These are phyloP conservation scores for Apantesis nais DNA, from an alignment of 2,888 invertebrate species.

Conservation along the genomic window DNA sequence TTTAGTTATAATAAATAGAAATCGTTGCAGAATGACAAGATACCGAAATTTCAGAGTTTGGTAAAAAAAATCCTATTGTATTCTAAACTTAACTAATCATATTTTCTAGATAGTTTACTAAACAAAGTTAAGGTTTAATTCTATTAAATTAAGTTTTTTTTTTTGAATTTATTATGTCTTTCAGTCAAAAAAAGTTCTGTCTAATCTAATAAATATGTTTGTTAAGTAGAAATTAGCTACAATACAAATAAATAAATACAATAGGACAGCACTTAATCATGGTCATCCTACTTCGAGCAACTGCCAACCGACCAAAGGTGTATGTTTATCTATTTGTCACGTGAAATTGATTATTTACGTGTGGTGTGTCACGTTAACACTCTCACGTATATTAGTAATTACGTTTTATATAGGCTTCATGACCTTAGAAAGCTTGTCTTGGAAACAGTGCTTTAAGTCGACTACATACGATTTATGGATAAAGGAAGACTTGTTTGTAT, in stretches of 20 bases:
- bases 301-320: constrained; percentile 30
- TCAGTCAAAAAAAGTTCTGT: too few relatives aligned
- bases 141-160: too few relatives aligned
- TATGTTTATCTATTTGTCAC: constrained; percentile 33
- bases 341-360: constrained; percentile 33
- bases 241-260: neutral
- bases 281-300: constrained; percentile 16
- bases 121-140: too few relatives aligned
- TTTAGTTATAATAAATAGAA: too few relatives aligned
- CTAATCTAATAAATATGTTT: neutral
- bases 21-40: too few relatives aligned
- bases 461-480: too few relatives aligned
- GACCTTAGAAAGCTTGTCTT: neutral
- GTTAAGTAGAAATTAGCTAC: neutral
- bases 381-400: constrained; percentile 1
- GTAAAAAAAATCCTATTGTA: too few relatives aligned
- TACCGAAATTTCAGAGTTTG: too few relatives aligned
- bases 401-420: constrained; percentile 1
- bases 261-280: neutral
- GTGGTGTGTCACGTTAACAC: constrained; percentile 5
- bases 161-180: too few relatives aligned
- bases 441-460: neutral
- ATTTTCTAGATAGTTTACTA: too few relatives aligned
- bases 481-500: too few relatives aligned
- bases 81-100: too few relatives aligned